A percentile compares a stretch with the other conserved stretches of the same genome.
Evolutionary conservation across 2,113 vertebrate species (phyloP).

Genomic region (Alouatta palliata): DNA sequence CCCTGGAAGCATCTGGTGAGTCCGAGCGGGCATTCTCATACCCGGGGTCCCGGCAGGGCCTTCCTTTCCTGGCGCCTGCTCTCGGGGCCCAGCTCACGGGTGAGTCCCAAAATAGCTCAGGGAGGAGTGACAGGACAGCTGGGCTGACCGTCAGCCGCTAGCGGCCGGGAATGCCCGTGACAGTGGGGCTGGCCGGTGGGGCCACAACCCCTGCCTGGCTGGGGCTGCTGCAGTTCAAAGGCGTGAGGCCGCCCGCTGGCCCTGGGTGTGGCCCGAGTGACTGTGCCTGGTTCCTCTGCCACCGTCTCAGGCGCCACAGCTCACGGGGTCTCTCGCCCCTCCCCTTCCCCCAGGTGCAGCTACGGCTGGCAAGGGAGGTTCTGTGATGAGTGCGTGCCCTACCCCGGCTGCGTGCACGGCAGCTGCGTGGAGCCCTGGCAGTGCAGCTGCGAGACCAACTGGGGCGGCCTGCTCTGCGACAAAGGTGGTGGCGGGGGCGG

Average conservation of each 20-base stretch:
- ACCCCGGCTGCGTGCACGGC: constrained; percentile 95
- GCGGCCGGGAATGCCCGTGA: constrained; percentile 14
- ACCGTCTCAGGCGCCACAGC: accelerated
- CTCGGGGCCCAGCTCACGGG: constrained; percentile 50
- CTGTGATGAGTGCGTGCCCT: constrained; percentile 94
- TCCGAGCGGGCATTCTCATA: accelerated
- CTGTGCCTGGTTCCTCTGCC: neutral
- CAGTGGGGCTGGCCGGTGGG: accelerated
- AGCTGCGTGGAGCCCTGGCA: constrained; percentile 94
- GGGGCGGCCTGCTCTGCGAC: constrained; percentile 96
- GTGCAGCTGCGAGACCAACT: constrained; percentile 97
- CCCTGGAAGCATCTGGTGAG: neutral
- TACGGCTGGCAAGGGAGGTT: constrained; percentile 96
- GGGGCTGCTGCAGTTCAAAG: neutral
- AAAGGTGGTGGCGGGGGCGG: constrained; percentile 88
- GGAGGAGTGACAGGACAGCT: constrained; percentile 89
- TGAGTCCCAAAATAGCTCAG: constrained; percentile 83
- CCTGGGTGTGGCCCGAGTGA: neutral
- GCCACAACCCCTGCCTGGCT: neutral
- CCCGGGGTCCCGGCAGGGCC: neutral
- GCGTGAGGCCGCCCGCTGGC: neutral
- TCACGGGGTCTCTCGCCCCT: accelerated
- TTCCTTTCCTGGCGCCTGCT: constrained; percentile 46
- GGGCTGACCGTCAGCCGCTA: constrained; percentile 69
- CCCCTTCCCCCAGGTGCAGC: constrained; percentile 88